Base-by-base conservation (phyloP, 2,113 vertebrate genomes). In the Oenanthe melanoleuca region DNA sequence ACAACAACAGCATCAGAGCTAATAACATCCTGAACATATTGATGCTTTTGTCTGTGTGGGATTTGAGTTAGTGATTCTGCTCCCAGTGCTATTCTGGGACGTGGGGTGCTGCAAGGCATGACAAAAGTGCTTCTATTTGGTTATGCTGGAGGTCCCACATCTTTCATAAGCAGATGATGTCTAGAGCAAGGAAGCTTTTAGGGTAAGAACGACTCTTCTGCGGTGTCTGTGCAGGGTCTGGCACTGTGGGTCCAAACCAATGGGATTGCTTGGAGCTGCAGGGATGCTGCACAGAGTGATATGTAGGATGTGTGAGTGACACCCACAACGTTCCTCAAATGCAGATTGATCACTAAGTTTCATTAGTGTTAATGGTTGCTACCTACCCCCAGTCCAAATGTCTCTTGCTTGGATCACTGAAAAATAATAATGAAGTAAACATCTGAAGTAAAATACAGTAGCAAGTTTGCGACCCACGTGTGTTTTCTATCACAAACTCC, bases 321-420 rank as follows among this genome's bases (percentile, higher is more conserved):
- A 93, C 64, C 64, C 67, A 92, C 40, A 0, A 8, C 20, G 52
- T 59, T 85, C 71, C 56, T 74, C 92, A 90, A 63, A 66, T 19
- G 37, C 52, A 73, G 85, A 77, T 21, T 63, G 44, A 95, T 89
- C 75, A 40, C 59, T 59, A 55, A 59, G 50, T 83, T 95, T 78
- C 64, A 88, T 92, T 91, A 96, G 29, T 71, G 47, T 37, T 91
- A 93, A 73, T 89, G 34, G 22, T 60, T 88, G n/a, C 64, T 88
- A 49, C 28, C 60, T 71, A 64, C 25, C n/a, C 65, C 40, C 9
- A 88, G 42, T 50, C 22, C 29, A 93, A 91, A 80, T 38, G 28
- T 50, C 28, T 92, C 73, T 66, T 45, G 31, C 45, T 87, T 59
- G 33, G 38, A 77, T 52, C 8, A 6, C 24, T 66, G 40, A 38